phyloP scores from a whole-genome alignment of 2,888 invertebrate genomes.

The Aphrophora alni region DNA sequence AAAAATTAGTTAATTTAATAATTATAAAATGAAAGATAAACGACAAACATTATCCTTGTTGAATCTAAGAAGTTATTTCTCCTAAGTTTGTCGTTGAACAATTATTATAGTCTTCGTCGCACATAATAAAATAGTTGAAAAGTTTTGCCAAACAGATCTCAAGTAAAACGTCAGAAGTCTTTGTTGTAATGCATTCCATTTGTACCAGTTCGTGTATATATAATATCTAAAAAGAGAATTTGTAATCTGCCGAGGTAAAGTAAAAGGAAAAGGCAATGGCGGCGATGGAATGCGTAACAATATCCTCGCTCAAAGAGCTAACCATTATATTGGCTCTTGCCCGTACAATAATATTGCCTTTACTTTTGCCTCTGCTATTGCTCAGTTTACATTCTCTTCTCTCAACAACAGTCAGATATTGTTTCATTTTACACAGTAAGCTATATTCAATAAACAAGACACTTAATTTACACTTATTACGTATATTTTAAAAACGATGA shows the following conservation, averaged over 20 bases:
- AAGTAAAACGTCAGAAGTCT: not conserved
- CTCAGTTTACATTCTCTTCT: not conserved
- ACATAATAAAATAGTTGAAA: not conserved
- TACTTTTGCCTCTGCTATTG: not conserved
- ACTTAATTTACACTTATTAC: too few relatives aligned
- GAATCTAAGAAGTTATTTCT: too few relatives aligned
- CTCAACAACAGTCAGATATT: not conserved
- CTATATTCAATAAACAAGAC: too few relatives aligned
- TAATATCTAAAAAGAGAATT: not conserved
- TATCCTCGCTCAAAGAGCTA: not conserved
- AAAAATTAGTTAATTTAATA: too few relatives aligned
- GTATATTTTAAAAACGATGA: too few relatives aligned
- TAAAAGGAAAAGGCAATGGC: too few relatives aligned
- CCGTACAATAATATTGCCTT: slow-evolving; percentile 5
- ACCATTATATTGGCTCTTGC: slow-evolving; percentile 1
- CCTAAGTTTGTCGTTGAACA: not conserved
- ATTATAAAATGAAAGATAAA: too few relatives aligned
- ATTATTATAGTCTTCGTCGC: not conserved
- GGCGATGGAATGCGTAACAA: not conserved
- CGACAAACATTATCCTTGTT: too few relatives aligned
- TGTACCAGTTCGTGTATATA: not conserved
- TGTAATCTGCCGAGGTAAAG: not conserved
- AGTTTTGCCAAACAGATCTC: not conserved
- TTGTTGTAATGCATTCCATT: not conserved
- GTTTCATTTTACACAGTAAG: not conserved